These are phyloP conservation scores for Artemia sinica DNA, from an alignment of 2,888 invertebrate species.

Conservation along the genomic window DNA sequence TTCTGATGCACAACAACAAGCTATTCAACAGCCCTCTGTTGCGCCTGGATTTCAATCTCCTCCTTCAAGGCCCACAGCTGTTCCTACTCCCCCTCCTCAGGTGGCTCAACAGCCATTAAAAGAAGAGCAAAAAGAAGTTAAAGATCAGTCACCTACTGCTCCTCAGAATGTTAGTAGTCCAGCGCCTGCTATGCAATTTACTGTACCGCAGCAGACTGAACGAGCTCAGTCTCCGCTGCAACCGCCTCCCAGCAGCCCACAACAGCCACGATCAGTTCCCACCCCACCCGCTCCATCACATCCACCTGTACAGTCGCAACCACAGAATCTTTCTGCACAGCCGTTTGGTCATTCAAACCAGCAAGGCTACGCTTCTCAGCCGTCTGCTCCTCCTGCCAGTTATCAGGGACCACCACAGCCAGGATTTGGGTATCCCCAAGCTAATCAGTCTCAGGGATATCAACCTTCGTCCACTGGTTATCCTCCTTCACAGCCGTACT, in stretches of 20 bases:
- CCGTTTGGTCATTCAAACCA: neutral
- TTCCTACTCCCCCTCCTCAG: constrained; percentile 4
- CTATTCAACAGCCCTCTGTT: neutral
- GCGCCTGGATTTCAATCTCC: constrained; percentile 3
- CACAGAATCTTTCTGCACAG: neutral
- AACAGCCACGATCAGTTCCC: neutral
- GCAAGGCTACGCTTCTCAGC: neutral
- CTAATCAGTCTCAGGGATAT: neutral
- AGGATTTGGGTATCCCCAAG: neutral
- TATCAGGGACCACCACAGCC: neutral
- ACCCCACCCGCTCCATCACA: neutral
- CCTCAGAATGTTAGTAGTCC: constrained; percentile 4
- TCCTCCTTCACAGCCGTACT: neutral
- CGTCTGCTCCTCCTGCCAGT: neutral
- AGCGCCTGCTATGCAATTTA: neutral
- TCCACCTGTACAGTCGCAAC: neutral
- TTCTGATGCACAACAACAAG: neutral
- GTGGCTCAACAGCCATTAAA: neutral
- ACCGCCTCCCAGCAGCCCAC: neutral
- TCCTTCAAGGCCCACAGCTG: neutral
- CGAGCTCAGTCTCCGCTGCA: neutral
- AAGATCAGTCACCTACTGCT: neutral
- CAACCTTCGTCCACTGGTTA: neutral
- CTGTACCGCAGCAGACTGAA: constrained; percentile 5
- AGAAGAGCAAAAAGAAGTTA: constrained; percentile 1